phyloP scores from a whole-genome alignment of 2,113 vertebrate genomes.

The Numenius arquata region DNA sequence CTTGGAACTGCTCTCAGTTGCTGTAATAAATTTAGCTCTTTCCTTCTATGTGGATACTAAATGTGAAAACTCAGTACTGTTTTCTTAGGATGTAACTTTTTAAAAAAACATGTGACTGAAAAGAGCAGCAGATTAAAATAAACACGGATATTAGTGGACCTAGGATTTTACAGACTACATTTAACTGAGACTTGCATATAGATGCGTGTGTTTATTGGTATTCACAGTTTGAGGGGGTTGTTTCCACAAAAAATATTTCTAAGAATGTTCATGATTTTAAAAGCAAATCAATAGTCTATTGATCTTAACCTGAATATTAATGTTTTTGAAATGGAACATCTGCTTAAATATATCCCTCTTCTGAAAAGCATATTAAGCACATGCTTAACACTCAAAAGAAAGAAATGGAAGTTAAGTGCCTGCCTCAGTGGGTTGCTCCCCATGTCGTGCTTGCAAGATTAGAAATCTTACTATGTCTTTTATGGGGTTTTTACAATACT shows the following conservation, averaged over 20 bases:
- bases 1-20: slow-evolving; percentile 69
- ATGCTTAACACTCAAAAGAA: background rate
- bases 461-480: background rate
- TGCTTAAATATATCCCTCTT: background rate
- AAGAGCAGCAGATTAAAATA: slow-evolving; percentile 67
- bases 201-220: background rate
- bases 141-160: slow-evolving; percentile 42
- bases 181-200: slow-evolving; percentile 9
- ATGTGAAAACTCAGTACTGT: slow-evolving; percentile 63
- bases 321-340: background rate
- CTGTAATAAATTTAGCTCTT: slow-evolving; percentile 73
- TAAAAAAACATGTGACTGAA: slow-evolving; percentile 55
- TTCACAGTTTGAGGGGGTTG: slow-evolving; percentile 25
- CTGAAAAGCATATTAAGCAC: background rate
- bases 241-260: slow-evolving; percentile 11
- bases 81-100: slow-evolving; percentile 63
- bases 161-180: slow-evolving; percentile 28
- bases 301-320: background rate
- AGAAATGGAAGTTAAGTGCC: background rate
- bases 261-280: background rate
- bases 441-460: background rate
- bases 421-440: background rate
- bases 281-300: background rate
- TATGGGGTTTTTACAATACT: background rate
- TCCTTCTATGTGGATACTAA: slow-evolving; percentile 66